Percentiles rank a stretch among this genome's conserved stretches.
Evolutionary conservation across 2,113 vertebrate species (phyloP).

Genomic region (Phyllostomus discolor): DNA sequence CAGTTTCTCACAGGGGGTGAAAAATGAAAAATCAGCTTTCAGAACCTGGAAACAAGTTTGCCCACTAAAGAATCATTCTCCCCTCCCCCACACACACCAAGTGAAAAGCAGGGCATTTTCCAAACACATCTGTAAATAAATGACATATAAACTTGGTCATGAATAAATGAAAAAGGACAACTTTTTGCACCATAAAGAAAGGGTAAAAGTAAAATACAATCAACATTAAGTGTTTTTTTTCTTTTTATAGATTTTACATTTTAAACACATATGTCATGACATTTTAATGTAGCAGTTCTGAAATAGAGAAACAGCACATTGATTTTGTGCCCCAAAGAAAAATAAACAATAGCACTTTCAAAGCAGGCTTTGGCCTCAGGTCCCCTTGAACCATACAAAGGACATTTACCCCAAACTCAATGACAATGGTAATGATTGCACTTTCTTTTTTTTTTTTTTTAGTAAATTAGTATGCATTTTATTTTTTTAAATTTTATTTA

Average conservation of each 20-base stretch:
- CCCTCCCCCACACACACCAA: no score
- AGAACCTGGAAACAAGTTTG: background rate
- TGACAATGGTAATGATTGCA: background rate
- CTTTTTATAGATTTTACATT: constrained; percentile 76
- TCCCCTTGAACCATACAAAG: constrained; percentile 32
- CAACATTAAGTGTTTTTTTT: constrained; percentile 60
- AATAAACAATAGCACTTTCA: constrained; percentile 76
- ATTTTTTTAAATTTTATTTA: no score
- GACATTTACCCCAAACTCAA: constrained; percentile 55
- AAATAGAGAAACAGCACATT: constrained; percentile 67
- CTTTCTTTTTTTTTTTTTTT: background rate
- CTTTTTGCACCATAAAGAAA: constrained; percentile 59
- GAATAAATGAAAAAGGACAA: constrained; percentile 60
- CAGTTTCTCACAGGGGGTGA: background rate
- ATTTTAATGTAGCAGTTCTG: constrained; percentile 74
- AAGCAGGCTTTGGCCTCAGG: constrained; percentile 50
- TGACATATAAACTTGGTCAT: constrained; percentile 43
- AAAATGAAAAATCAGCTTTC: constrained; percentile 23
- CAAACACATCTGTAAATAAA: constrained; percentile 35
- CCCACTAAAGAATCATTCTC: background rate
- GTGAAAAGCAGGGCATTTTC: background rate
- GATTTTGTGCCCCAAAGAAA: constrained; percentile 76
- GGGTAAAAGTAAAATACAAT: constrained; percentile 62
- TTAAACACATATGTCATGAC: constrained; percentile 77
- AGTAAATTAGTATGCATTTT: no score